Percentiles rank a stretch among this genome's conserved stretches.
These are phyloP conservation scores for Teleogryllus oceanicus DNA, from an alignment of 2,888 invertebrate genomes.

Conservation along the genomic window DNA sequence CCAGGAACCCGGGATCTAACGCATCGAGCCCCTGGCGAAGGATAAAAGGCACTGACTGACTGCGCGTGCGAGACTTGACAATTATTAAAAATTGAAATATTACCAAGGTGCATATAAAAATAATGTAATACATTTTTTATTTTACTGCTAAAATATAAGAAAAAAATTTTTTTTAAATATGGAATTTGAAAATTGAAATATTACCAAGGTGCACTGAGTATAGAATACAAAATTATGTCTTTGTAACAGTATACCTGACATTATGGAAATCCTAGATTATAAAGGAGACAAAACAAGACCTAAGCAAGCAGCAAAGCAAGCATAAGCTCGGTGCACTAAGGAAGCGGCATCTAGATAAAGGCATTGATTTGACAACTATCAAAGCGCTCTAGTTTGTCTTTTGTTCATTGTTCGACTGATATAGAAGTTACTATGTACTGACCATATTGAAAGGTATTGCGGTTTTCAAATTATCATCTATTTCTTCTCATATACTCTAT, in stretches of 20 bases:
- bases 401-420: not conserved
- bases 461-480: not conserved
- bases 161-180: too few relatives aligned
- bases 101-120: too few relatives aligned
- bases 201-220: not conserved
- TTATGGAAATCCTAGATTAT: not conserved
- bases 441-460: not conserved
- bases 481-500: not conserved
- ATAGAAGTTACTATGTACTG: not conserved
- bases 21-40: too few relatives aligned
- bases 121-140: too few relatives aligned
- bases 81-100: too few relatives aligned
- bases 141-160: too few relatives aligned
- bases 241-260: not conserved
- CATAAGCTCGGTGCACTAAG: not conserved
- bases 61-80: too few relatives aligned
- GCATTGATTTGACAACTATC: conserved; percentile 1
- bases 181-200: too few relatives aligned
- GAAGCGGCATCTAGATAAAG: not conserved
- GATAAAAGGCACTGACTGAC: too few relatives aligned
- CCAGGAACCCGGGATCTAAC: too few relatives aligned
- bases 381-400: not conserved
- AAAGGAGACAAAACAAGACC: not conserved
- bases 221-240: not conserved
- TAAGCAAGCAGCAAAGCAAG: conserved; percentile 11